Base-by-base conservation (phyloP, 2,113 vertebrate species). In the Halcyon senegalensis region DNA sequence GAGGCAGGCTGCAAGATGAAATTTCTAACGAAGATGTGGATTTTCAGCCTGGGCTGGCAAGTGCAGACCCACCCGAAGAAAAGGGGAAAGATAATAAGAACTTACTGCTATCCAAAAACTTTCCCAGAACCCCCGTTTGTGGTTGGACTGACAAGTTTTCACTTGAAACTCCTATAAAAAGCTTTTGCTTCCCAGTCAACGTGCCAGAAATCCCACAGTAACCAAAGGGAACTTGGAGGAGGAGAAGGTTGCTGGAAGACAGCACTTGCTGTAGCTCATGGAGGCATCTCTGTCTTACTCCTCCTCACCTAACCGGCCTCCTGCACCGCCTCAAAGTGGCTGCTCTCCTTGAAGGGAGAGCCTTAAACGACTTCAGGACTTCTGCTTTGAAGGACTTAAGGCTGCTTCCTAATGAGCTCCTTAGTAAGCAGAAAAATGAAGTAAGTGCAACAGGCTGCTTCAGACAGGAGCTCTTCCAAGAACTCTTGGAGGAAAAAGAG, bases 31-130 rank as follows among this genome's bases (percentile, higher is more conserved):
- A 58, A 74, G 44, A 62, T 50, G 31, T 69, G 6, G 7, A 23
- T 85, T 70, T 87, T 87, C 70, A 55, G 58, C 68, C 89, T 89
- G 68, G 68, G 16, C 44, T 96, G 93, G 51, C 60, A 73, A 89
- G 66, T 82, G 53, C 37, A 64, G 53, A n/a, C 66, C 79, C 48
- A 79, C 2, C 16, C 84, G 53, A 76, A 72, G 68, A 20, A 74
- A 90, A 70, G 11, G 27, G 35, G 31, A 62, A 69, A 67, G 80
- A 77, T 48, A 91, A 2, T 58, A 63, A 92, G 51, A 43, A 69
- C 43, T 81, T 89, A 50, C 1, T 87, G 66, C 68, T 91, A 28
- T 75, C 59, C 69, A 89, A 37, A 86, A 88, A 44, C 48, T 66
- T 78, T 68, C 33, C 31, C 35, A 73, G 53, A 82, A 94, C 64